Evolutionary conservation across 2,113 vertebrate genomes (phyloP), one percentile per base, ranked within the genome.

Genomic region (Eulacestoma nigropectus): DNA sequence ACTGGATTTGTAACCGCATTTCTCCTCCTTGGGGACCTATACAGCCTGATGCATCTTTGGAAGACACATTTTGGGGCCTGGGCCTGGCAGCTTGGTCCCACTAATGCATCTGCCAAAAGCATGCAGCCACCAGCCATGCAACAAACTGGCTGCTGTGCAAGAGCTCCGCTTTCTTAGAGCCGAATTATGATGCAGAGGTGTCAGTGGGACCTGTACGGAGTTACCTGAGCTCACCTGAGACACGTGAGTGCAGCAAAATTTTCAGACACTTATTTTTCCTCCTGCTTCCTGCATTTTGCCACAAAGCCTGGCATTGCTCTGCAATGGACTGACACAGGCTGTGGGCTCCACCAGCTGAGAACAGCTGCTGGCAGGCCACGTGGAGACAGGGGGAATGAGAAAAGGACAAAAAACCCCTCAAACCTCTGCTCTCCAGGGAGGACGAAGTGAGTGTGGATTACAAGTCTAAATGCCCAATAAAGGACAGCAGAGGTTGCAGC

Each of bases 171-270:
- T 53, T 72, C 53, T 16, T 12, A 32, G 44, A 78, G 53, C 20
- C 22, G 37, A 87, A 20, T 56, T 33, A 32, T 1, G 11, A 23
- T 7, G 12, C 1, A 4, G 30, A 57, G 25, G 10, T 16, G 19
- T 39, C 14, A 10, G 41, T n/a, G 53, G 59, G 64, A 46, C 44
- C n/a, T 27, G 29, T 10, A 22, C 0, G 0, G 60, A 47, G 21
- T 41, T 2, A 1, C 8, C 18, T 68, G 62, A 87, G 23, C 70
- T 79, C n/a, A 72, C 23, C 29, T 8, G 2, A 59, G 65, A 46
- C 21, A 29, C 5, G 0, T 0, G 3, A 90, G 19, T 0, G 1
- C 16, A 77, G n/a, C 6, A 69, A 29, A 80, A 65, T 35, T 29
- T 33, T n/a, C 37, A 72, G 32, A 18, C 56, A 35, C 16, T 47